Base-by-base conservation (phyloP, 1,140 invertebrate genomes). In the Meteorus sp. region DNA sequence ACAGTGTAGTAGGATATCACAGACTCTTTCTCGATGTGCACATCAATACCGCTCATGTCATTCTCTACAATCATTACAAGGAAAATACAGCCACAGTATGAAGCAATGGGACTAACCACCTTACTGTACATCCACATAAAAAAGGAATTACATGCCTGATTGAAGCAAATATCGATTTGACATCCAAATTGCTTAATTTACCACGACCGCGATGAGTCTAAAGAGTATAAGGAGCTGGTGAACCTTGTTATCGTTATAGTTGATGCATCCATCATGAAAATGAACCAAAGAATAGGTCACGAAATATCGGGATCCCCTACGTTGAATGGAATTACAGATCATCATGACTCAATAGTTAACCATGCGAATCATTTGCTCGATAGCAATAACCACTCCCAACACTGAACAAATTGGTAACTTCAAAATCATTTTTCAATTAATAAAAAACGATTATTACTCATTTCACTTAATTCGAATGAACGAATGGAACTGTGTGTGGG, bases 101-200 rank as follows among this genome's bases (percentile, higher is more conserved):
- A 15, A 31, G 20, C 22, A 25, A 48, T 15, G 19, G 4, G 29
- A 35, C 37, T 35, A 57, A 20, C 25, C 2, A 23, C 15, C n/a
- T n/a, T n/a, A n/a, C n/a, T n/a, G n/a, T n/a, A n/a, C n/a, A n/a
- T n/a, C n/a, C n/a, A n/a, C n/a, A 19, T 45, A 25, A 8, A 31
- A 47, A 13, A 45, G 48, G 37, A 47, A 56, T 54, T 41, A 39
- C 22, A 47, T 35, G 17, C 25, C n/a, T n/a, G 20, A 47, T 23
- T 50, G 44, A 15, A 9, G 29, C 20, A 7, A 22, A 22, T 39
- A 50, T 50, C 25, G 39, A 44, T 29, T 35, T 23, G 58, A 51
- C 58, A 60, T 60, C 41, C 41, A 51, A 54, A 60, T 60, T 54
- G 58, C 58, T 60, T 55, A 60, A 60, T 60, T 60, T 60, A 37